Conservation (phyloP, 2,888 invertebrate genomes). For the Pocota personata region DNA sequence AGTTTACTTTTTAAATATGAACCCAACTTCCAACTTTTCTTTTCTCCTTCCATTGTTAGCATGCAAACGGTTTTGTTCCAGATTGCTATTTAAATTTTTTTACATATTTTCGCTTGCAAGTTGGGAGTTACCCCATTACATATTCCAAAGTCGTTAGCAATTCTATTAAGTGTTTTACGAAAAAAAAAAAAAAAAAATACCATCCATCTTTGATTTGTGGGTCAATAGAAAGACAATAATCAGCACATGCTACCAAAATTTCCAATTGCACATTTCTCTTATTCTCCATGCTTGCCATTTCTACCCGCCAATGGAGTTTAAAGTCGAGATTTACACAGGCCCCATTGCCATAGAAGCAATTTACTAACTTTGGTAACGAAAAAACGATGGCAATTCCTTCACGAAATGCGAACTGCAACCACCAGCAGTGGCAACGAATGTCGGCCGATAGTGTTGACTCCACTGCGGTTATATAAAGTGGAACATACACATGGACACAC, state of each 20-base stretch:
- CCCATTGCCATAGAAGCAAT: background rate
- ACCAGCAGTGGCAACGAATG: background rate
- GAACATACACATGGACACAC: background rate
- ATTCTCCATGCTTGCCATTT: background rate
- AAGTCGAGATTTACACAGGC: conserved; percentile 1
- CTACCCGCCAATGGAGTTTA: background rate
- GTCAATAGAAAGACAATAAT: conserved; percentile 8
- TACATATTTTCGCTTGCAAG: too few species aligned
- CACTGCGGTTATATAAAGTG: conserved; percentile 17
- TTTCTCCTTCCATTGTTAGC: background rate
- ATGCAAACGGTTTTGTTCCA: too few species aligned
- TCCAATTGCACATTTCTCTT: background rate
- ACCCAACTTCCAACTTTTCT: background rate
- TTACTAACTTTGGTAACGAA: background rate
- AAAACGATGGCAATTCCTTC: background rate
- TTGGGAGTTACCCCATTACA: background rate
- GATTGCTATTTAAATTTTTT: too few species aligned
- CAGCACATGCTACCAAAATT: background rate
- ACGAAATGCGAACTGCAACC: background rate
- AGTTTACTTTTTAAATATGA: background rate
- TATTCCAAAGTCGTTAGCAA: background rate
- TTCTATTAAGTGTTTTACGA: background rate
- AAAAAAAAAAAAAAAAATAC: background rate
- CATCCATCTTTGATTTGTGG: background rate
- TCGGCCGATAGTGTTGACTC: background rate